Evolutionary conservation across 2,113 vertebrate genomes (phyloP).

Genomic region (Nyctereutes procyonoides): DNA sequence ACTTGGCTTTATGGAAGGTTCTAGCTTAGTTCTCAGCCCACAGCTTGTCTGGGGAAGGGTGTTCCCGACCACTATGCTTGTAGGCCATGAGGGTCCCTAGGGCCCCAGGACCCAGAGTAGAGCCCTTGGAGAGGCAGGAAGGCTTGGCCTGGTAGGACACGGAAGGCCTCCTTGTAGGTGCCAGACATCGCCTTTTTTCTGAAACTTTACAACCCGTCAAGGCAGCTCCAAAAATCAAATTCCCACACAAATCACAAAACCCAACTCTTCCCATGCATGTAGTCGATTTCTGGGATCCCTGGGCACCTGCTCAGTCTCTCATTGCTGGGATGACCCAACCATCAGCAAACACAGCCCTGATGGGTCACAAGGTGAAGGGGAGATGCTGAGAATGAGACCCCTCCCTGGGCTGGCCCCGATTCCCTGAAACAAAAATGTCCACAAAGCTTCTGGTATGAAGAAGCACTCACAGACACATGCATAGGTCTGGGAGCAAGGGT

Average conservation of each 20-base stretch:
- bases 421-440: not conserved
- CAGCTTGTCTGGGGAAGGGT: not conserved
- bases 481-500: not conserved
- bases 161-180: not conserved
- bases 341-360: not conserved
- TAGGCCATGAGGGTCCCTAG: not conserved
- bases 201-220: not conserved
- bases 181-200: not conserved
- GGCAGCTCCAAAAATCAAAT: not conserved
- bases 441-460: not conserved
- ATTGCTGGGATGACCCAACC: not conserved
- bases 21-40: not conserved
- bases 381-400: not conserved
- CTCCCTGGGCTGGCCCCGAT: fast-evolving
- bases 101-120: not conserved
- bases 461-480: fast-evolving
- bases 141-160: not conserved
- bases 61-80: not conserved
- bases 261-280: not conserved
- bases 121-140: not conserved
- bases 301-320: not conserved
- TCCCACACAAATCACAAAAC: not conserved
- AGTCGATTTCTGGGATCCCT: not conserved
- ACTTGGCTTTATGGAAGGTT: not conserved
- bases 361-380: not conserved